These are phyloP conservation scores for Microctenopoma stevenorrisi DNA, from an alignment of 2,797 vertebrate genomes.

Conservation along the genomic window DNA sequence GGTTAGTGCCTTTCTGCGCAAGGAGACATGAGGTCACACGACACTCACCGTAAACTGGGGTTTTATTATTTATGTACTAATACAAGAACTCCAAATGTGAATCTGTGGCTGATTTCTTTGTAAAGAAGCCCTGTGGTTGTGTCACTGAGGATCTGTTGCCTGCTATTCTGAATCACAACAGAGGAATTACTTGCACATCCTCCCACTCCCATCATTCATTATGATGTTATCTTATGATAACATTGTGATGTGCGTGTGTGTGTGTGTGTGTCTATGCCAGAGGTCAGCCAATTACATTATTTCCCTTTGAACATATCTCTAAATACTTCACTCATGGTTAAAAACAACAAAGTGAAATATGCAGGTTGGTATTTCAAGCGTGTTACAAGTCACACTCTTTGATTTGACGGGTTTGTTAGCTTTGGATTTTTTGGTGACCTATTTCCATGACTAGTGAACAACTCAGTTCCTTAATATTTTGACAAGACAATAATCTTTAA, in stretches of 20 bases:
- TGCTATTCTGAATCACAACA: background rate
- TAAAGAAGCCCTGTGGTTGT: background rate
- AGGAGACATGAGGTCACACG: no score
- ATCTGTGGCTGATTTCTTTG: background rate
- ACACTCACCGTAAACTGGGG: no score
- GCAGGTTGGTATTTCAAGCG: background rate
- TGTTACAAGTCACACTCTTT: background rate
- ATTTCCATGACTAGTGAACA: background rate
- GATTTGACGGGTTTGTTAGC: no score
- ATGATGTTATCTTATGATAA: slow-evolving; percentile 4
- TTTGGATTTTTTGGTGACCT: background rate
- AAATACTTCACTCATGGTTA: background rate
- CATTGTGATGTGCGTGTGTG: background rate
- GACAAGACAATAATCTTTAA: background rate
- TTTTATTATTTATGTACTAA: no score
- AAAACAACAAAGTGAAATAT: background rate
- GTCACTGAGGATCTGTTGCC: slow-evolving; percentile 6
- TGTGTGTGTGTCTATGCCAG: background rate
- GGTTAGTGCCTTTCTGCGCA: no score
- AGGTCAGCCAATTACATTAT: background rate
- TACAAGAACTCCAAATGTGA: no score
- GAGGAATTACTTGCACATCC: slow-evolving; percentile 13
- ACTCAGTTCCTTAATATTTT: background rate
- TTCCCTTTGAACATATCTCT: no score
- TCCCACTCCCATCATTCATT: slow-evolving; percentile 3